Percentiles rank a stretch among this genome's conserved stretches.
Conservation (phyloP, 1,140 invertebrate species). For the Uloborus diversus region DNA sequence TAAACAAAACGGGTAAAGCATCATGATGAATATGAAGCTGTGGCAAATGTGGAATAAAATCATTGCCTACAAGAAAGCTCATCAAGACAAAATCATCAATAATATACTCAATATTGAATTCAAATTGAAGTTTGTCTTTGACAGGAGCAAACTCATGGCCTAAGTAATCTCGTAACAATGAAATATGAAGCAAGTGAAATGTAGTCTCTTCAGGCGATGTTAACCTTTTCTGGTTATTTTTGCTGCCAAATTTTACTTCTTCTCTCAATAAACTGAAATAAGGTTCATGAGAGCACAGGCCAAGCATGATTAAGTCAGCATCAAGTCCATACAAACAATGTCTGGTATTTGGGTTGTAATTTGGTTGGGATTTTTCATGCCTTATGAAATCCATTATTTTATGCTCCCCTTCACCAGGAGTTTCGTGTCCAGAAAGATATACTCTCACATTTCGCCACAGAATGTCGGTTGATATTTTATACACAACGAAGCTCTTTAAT, state of each 20-base stretch:
- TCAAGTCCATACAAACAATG: constrained; percentile 96
- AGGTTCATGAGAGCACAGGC: constrained; percentile 92
- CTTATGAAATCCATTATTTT: constrained; percentile 99
- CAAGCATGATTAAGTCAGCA: constrained; percentile 95
- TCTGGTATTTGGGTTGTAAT: constrained; percentile 86
- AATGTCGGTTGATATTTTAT: constrained; percentile 85
- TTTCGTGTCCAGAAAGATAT: constrained; percentile 70
- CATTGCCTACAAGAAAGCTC: constrained; percentile 97
- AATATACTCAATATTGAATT: constrained; percentile 83
- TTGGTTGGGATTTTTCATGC: constrained; percentile 80
- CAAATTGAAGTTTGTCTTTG: constrained; percentile 70
- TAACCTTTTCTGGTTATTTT: constrained; percentile 59
- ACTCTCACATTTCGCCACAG: constrained; percentile 75
- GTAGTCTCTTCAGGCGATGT: constrained; percentile 85
- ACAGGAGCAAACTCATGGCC: constrained; percentile 87
- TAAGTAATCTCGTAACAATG: constrained; percentile 90
- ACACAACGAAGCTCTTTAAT: constrained; percentile 85
- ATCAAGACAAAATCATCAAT: constrained; percentile 86
- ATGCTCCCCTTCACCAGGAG: constrained; percentile 96
- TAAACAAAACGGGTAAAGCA: constrained; percentile 85
- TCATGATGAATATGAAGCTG: constrained; percentile 92
- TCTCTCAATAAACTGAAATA: constrained; percentile 91
- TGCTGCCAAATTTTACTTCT: constrained; percentile 74
- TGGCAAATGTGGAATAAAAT: constrained; percentile 95
- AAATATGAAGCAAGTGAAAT: constrained; percentile 92